Conservation (phyloP, 2,113 vertebrate genomes). For the Phycodurus eques region DNA sequence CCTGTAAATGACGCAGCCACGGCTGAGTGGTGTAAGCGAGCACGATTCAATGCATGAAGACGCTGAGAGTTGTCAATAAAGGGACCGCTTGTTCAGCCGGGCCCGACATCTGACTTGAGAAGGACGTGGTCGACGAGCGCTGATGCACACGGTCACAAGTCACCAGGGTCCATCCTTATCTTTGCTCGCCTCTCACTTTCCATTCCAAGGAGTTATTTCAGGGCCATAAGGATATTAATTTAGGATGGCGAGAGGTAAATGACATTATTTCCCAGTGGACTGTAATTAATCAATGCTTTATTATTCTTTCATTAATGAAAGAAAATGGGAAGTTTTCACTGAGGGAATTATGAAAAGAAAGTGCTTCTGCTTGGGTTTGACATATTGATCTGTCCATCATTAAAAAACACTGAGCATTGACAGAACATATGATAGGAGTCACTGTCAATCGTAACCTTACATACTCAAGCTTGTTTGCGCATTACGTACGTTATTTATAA, state of each 20-base stretch:
- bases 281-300: not conserved
- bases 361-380: conserved; percentile 5
- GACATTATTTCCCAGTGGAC: not conserved
- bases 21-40: conserved; percentile 27
- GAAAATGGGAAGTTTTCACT: conserved; percentile 1
- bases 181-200: not conserved
- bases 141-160: conserved; percentile 47
- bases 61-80: conserved; percentile 55
- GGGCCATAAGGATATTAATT: not conserved
- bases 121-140: conserved; percentile 51
- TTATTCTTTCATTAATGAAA: not conserved
- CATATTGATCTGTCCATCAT: conserved; percentile 19
- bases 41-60: conserved; percentile 43
- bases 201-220: conserved; percentile 12
- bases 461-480: conserved; percentile 44
- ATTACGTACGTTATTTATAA: conserved; percentile 49
- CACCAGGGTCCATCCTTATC: conserved; percentile 34
- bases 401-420: conserved; percentile 25
- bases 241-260: not conserved
- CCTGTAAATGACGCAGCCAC: conserved; percentile 32
- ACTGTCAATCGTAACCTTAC: conserved; percentile 31
- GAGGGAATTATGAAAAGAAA: conserved; percentile 15
- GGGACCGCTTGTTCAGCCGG: conserved; percentile 53
- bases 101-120: conserved; percentile 65
- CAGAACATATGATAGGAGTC: conserved; percentile 26